A percentile compares a stretch with the other conserved stretches of the same genome.
Conservation (phyloP, 2,113 vertebrate genomes). For the Lynx canadensis region DNA sequence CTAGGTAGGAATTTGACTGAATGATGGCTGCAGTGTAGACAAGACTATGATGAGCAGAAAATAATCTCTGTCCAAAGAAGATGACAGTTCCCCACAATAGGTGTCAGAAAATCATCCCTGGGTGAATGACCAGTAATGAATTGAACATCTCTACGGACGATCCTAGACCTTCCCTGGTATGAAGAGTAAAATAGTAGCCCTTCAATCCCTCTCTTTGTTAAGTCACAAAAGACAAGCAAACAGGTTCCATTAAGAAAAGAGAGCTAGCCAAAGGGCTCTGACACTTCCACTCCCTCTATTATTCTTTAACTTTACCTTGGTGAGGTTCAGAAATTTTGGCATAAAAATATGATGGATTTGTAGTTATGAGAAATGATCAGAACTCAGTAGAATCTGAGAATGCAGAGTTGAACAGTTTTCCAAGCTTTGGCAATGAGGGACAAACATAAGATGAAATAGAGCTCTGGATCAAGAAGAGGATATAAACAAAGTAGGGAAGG, state of each 20-base stretch:
- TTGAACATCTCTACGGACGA: not conserved
- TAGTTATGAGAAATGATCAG: not conserved
- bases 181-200: not conserved
- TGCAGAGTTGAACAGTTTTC: not conserved
- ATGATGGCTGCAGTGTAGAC: not conserved
- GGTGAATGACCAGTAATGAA: not conserved
- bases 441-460: not conserved
- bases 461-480: not conserved
- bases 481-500: not conserved
- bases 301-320: not conserved
- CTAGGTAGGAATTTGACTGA: not conserved
- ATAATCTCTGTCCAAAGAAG: not conserved
- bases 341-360: not conserved
- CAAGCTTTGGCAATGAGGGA: not conserved
- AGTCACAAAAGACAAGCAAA: not conserved
- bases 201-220: not conserved
- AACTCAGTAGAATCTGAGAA: not conserved
- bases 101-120: not conserved
- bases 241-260: not conserved
- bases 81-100: not conserved
- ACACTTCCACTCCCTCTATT: not conserved
- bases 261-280: not conserved
- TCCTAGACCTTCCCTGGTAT: not conserved
- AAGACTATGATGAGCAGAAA: not conserved
- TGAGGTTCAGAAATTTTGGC: too few species aligned